A percentile compares a stretch with the other conserved stretches of the same genome.
These are phyloP conservation scores for Rhipidura dahli DNA, from an alignment of 2,113 vertebrate species.

Conservation along the genomic window DNA sequence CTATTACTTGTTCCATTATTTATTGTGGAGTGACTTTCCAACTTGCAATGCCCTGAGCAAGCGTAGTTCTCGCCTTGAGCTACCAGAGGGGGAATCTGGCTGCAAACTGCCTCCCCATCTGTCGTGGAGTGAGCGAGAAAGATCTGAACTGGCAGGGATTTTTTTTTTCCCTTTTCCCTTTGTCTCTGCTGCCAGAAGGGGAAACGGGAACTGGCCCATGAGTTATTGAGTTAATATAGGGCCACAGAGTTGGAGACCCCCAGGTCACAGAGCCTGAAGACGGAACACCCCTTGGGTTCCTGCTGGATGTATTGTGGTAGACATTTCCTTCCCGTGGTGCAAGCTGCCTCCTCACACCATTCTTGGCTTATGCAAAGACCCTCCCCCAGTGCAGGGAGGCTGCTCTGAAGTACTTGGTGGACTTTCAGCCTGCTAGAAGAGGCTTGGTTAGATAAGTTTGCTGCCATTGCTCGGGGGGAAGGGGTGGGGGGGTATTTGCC, in stretches of 20 bases:
- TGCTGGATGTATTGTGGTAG: neutral
- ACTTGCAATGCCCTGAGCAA: constrained; percentile 40
- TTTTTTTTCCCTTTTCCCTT: neutral
- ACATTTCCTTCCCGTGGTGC: neutral
- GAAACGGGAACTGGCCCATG: constrained; percentile 9
- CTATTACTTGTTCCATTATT: constrained; percentile 34
- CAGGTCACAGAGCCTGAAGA: neutral
- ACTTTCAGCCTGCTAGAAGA: neutral
- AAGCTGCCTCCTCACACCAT: neutral
- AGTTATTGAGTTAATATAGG: constrained; percentile 27
- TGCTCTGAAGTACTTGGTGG: neutral
- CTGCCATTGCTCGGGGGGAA: neutral
- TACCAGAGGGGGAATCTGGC: constrained; percentile 56
- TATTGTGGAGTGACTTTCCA: constrained; percentile 41
- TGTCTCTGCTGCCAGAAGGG: constrained; percentile 22
- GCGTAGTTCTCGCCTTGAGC: constrained; percentile 13
- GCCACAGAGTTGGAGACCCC: neutral
- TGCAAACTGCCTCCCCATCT: constrained; percentile 59
- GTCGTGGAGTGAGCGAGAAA: neutral
- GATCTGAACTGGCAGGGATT: constrained; percentile 6
- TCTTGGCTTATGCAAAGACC: neutral
- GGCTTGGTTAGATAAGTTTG: neutral
- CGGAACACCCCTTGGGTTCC: neutral
- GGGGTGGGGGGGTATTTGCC: neutral
- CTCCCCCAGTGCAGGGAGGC: rapidly evolving